Percentiles rank a stretch among this genome's conserved stretches.
Evolutionary conservation across 2,888 invertebrate species (phyloP).

Genomic region (Acronicta alni): DNA sequence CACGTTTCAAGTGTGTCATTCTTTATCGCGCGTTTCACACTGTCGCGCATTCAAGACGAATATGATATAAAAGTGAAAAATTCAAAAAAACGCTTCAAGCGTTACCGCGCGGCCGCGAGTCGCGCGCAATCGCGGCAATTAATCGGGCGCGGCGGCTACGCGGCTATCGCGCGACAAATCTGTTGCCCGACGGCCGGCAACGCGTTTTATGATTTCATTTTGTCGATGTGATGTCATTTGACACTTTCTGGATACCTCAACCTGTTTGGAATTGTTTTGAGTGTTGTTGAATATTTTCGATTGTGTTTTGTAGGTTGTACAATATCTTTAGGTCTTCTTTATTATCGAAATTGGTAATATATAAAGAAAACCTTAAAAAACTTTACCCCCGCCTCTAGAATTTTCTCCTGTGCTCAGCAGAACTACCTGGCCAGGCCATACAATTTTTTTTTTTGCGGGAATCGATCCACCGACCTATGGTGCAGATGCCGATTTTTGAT

Average conservation of each 20-base stretch:
- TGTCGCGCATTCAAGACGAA: constrained; percentile 52
- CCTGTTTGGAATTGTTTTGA: constrained; percentile 33
- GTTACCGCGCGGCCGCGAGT: constrained; percentile 55
- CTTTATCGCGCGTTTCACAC: constrained; percentile 38
- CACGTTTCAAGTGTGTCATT: constrained; percentile 25
- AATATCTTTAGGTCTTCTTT: too few relatives aligned
- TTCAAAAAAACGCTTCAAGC: constrained; percentile 56
- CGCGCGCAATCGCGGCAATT: constrained; percentile 75
- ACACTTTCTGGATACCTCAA: constrained; percentile 62
- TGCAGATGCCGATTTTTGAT: too few relatives aligned
- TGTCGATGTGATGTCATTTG: constrained; percentile 69
- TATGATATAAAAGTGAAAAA: constrained; percentile 60
- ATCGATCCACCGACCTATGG: too few relatives aligned
- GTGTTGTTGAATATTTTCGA: constrained; percentile 20
- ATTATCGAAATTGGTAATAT: too few relatives aligned
- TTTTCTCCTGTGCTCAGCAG: too few relatives aligned
- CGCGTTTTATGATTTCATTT: constrained; percentile 78
- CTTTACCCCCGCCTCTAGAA: too few relatives aligned
- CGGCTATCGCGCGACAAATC: constrained; percentile 75
- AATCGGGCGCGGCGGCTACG: constrained; percentile 67
- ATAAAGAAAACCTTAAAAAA: too few relatives aligned
- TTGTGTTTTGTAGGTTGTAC: not conserved
- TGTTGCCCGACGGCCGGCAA: constrained; percentile 55
- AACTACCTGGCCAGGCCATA: too few relatives aligned
- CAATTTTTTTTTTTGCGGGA: too few relatives aligned